Base-by-base conservation (phyloP, 2,888 invertebrate genomes). In the Unio pictorum region DNA sequence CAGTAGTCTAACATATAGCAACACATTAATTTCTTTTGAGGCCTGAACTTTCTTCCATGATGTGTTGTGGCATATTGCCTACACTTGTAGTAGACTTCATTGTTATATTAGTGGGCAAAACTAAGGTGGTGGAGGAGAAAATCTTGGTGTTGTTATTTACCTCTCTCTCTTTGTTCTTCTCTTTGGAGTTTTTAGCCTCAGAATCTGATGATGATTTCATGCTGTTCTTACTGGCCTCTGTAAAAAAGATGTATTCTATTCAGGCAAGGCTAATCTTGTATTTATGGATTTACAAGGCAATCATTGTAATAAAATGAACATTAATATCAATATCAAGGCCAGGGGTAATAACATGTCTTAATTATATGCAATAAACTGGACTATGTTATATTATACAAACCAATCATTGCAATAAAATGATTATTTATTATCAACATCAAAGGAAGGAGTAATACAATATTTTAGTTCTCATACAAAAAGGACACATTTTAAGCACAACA, bases 21-120 rank as follows among this genome's bases (percentile, higher is more conserved):
- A 28, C 28, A 28, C 28, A 3, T 28, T 28, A 7, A 34, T 34
- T 6, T 34, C 34, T 34, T 34, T 30, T 30, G 30, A 30, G 30
- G 30, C 4, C 30, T 30, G 30, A 30, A 4, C 81, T 66, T 86
- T 84, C 61, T 84, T 84, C 65, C 84, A 82, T 79, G 84, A 81
- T 4, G 82, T 78, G 70, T 80, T 84, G 55, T 84, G 80, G 66
- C 86, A 23, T 85, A 30, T 80, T 81, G n/a, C 80, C 81, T 11
- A 80, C 76, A 0, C 80, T 82, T 45, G 45, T 8, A 11, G 55
- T 56, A 8, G 34, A 54, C 26, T 59, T 67, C 4, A 64, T 55
- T 15, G 60, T 59, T 30, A 55, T 23, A 34, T 34, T 34, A 26
- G 64, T 59, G 1, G 55, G 28, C 17, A 64, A 54, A 11, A 80